phyloP scores from a whole-genome alignment of 2,113 vertebrate genomes.

The Phodopus roborovskii region DNA sequence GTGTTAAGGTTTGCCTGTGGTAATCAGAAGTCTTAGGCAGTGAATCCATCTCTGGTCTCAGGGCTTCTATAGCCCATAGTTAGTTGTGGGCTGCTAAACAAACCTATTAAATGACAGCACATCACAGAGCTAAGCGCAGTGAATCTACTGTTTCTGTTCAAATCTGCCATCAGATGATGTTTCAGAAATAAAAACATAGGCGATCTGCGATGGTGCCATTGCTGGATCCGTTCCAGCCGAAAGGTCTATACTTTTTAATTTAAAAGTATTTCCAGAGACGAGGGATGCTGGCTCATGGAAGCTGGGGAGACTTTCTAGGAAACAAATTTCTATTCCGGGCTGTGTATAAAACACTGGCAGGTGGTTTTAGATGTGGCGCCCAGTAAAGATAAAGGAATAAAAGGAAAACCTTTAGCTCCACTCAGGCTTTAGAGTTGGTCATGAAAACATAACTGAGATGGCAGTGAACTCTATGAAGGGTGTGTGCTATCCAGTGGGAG shows the following conservation, averaged over 20 bases:
- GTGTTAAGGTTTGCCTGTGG: not conserved
- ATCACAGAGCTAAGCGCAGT: not conserved
- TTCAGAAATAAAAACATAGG: conserved; percentile 64
- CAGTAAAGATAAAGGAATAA: conserved; percentile 79
- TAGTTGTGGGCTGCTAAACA: conserved; percentile 41
- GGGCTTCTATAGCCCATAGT: not conserved
- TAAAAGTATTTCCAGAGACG: conserved; percentile 72
- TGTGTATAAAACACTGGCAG: conserved; percentile 67
- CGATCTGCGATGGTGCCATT: not conserved
- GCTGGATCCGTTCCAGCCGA: conserved; percentile 50
- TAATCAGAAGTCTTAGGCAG: not conserved
- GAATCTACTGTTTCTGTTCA: conserved; percentile 68
- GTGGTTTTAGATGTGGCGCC: conserved; percentile 74
- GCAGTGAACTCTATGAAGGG: conserved; percentile 62
- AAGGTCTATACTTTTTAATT: conserved; percentile 72
- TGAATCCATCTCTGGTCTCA: not conserved
- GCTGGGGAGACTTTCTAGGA: conserved; percentile 74
- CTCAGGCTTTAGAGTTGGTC: conserved; percentile 78
- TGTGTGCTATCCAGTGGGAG: conserved; percentile 39
- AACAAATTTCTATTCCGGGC: conserved; percentile 78
- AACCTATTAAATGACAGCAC: conserved; percentile 34
- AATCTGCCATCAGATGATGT: conserved; percentile 43
- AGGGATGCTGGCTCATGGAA: conserved; percentile 76
- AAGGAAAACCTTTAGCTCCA: conserved; percentile 76
- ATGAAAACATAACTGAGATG: conserved; percentile 81